Evolutionary conservation across 2,113 vertebrate genomes (phyloP).

Genomic region (Clarias gariepinus): DNA sequence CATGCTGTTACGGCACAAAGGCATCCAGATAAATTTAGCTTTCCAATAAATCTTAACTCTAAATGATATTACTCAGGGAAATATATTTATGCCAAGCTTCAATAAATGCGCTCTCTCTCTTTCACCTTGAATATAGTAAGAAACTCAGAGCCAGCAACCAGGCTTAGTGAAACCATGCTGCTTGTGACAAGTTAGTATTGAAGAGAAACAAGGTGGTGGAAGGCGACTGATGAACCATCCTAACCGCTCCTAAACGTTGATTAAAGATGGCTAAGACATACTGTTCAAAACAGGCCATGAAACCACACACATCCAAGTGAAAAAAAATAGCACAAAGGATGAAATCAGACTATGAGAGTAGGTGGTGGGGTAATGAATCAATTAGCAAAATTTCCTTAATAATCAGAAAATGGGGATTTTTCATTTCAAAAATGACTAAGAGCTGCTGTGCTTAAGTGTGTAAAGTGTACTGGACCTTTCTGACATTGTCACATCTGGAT

Average conservation of each 20-base stretch:
- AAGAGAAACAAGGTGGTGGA: background rate
- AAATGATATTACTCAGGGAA: background rate
- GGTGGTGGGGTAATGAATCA: background rate
- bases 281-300: background rate
- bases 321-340: background rate
- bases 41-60: conserved; percentile 4
- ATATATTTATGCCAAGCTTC: background rate
- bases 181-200: background rate
- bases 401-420: background rate
- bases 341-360: background rate
- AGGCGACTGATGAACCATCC: conserved; percentile 14
- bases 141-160: background rate
- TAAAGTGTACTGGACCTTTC: background rate
- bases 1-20: background rate
- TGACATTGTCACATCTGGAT: background rate
- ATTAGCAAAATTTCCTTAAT: background rate
- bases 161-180: background rate
- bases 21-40: background rate
- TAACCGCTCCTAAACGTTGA: background rate
- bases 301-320: background rate
- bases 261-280: conserved; percentile 16
- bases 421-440: conserved; percentile 6
- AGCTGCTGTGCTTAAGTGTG: background rate
- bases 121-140: conserved; percentile 20
- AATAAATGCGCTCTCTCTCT: background rate